Conservation (phyloP, 2,888 invertebrate species). For the Geotrupes spiniger region DNA sequence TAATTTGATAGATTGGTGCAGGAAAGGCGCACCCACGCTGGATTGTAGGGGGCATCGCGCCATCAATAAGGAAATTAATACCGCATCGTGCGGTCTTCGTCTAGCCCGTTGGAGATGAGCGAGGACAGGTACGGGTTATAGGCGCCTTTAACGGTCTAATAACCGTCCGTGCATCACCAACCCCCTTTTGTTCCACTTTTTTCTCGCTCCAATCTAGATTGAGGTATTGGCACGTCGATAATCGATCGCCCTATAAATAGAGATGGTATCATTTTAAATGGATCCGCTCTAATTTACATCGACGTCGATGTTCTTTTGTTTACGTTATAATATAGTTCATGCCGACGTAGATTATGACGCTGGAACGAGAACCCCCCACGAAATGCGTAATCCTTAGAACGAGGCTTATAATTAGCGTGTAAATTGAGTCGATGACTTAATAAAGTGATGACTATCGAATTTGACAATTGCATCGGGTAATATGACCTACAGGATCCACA, state of each 20-base stretch:
- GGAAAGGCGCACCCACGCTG: constrained; percentile 31
- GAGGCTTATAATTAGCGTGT: too few species aligned
- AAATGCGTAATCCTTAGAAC: too few species aligned
- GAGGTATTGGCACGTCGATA: not conserved
- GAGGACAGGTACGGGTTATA: constrained; percentile 1
- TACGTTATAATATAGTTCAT: too few species aligned
- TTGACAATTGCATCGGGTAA: too few species aligned
- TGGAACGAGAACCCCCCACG: too few species aligned
- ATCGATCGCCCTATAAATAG: not conserved
- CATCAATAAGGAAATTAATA: constrained; percentile 19
- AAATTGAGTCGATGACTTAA: too few species aligned
- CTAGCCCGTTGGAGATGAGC: constrained; percentile 1
- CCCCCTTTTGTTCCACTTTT: not conserved
- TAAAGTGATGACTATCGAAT: too few species aligned
- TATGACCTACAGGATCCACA: too few species aligned
- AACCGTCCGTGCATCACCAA: not conserved
- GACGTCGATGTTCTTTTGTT: too few species aligned
- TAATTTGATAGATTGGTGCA: constrained; percentile 35
- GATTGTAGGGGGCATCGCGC: constrained; percentile 17
- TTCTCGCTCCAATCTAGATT: not conserved
- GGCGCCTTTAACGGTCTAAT: constrained; percentile 7
- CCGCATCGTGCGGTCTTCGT: constrained; percentile 10
- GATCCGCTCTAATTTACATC: too few species aligned
- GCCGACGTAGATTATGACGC: too few species aligned
- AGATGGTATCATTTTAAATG: not conserved